phyloP scores from a whole-genome alignment of 2,113 vertebrate species.

The Triplophysa siluroides region DNA sequence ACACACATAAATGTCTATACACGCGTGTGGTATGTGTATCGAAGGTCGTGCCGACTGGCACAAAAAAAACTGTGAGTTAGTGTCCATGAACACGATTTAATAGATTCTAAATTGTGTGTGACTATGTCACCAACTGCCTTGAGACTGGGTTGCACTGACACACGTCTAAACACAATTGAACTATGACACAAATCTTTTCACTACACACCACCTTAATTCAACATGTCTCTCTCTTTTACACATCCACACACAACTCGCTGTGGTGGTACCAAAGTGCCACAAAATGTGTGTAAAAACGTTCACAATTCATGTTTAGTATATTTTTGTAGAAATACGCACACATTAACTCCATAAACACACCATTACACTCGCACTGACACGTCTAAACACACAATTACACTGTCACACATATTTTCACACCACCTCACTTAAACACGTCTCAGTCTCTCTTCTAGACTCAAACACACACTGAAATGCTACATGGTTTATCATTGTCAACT shows the following conservation, averaged over 20 bases:
- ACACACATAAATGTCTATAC: no score
- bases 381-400: not conserved
- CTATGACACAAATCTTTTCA: not conserved
- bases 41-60: no score
- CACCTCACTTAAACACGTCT: not conserved
- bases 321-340: no score
- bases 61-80: no score
- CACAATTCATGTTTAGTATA: not conserved
- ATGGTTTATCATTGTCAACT: conserved; percentile 17
- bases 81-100: no score
- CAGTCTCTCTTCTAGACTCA: not conserved
- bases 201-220: not conserved
- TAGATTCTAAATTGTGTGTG: no score
- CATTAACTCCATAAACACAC: conserved; percentile 7
- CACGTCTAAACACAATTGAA: not conserved
- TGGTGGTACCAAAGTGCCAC: no score
- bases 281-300: not conserved
- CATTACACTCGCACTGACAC: conserved; percentile 30
- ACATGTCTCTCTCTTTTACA: not conserved
- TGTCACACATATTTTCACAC: no score
- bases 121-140: no score
- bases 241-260: not conserved
- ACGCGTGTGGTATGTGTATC: no score
- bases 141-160: not conserved
- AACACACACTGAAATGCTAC: not conserved